Evolutionary conservation across 2,113 vertebrate genomes (phyloP).

Genomic region (Mixornis gularis): DNA sequence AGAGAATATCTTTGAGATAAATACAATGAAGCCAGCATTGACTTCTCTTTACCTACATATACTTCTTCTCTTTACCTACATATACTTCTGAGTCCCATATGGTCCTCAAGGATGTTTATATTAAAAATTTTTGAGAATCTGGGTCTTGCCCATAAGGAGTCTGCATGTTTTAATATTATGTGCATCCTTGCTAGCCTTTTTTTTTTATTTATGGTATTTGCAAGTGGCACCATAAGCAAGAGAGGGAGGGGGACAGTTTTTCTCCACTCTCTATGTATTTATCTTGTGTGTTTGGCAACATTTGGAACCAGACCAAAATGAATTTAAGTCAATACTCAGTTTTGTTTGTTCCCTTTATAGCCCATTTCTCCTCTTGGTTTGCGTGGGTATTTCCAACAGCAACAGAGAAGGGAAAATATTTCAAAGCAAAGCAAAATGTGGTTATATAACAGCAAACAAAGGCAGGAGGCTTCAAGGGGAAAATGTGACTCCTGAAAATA

Average conservation of each 20-base stretch:
- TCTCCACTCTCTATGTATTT: not conserved
- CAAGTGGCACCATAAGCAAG: not conserved
- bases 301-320: constrained; percentile 30
- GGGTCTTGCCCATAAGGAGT: not conserved
- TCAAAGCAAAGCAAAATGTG: constrained; percentile 38
- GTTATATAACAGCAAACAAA: constrained; percentile 45
- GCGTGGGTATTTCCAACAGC: constrained; percentile 48
- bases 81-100: not conserved
- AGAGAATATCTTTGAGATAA: not conserved
- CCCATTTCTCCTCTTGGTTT: constrained; percentile 50
- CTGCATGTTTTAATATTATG: not conserved
- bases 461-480: constrained; percentile 2
- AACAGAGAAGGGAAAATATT: constrained; percentile 42
- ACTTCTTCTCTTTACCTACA: not conserved
- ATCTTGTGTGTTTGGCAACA: constrained; percentile 32
- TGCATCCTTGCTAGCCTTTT: not conserved
- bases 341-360: constrained; percentile 51
- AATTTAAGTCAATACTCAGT: constrained; percentile 41
- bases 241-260: not conserved
- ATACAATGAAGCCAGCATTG: not conserved
- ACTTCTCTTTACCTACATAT: not conserved
- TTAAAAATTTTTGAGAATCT: not conserved
- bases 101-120: not conserved
- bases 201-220: not conserved
- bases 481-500: constrained; percentile 18